These are phyloP conservation scores for Drosophila ustulata DNA, from an alignment of 2,888 invertebrate species.

Conservation along the genomic window DNA sequence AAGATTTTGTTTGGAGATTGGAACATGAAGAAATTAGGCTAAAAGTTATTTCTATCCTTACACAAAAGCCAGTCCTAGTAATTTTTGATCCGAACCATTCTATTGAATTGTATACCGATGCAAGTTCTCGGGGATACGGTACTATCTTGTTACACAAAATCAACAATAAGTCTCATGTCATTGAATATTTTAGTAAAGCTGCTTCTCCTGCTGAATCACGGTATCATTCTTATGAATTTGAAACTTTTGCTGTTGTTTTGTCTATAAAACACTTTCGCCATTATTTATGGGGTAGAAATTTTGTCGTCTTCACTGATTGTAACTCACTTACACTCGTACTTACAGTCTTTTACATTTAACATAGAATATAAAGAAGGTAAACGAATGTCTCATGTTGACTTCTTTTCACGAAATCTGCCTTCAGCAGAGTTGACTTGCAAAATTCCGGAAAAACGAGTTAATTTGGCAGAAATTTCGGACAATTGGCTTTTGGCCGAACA, in stretches of 20 bases:
- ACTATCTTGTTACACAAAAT: constrained; percentile 2
- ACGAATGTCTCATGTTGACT: constrained; percentile 33
- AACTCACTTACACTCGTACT: constrained; percentile 24
- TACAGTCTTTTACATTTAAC: constrained; percentile 22
- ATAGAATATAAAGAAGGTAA: constrained; percentile 15
- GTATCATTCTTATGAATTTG: background rate
- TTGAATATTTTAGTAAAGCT: background rate
- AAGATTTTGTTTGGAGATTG: constrained; percentile 16
- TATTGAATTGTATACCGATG: background rate
- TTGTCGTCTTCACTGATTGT: constrained; percentile 6
- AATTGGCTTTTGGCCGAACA: constrained; percentile 15
- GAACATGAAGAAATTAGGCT: constrained; percentile 7
- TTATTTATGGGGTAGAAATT: background rate
- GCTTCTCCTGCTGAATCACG: background rate
- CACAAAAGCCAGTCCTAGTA: constrained; percentile 36
- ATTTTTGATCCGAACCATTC: constrained; percentile 40
- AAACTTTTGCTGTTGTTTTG: background rate
- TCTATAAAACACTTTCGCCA: background rate
- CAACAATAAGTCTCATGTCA: constrained; percentile 1
- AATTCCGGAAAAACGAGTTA: constrained; percentile 25
- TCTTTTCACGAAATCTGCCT: constrained; percentile 17
- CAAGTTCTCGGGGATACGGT: background rate
- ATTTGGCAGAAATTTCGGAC: constrained; percentile 12
- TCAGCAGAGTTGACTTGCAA: constrained; percentile 16
- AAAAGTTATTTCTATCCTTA: constrained; percentile 5